Evolutionary conservation across 1,140 invertebrate genomes (phyloP).

Genomic region (Goniozus legneri): DNA sequence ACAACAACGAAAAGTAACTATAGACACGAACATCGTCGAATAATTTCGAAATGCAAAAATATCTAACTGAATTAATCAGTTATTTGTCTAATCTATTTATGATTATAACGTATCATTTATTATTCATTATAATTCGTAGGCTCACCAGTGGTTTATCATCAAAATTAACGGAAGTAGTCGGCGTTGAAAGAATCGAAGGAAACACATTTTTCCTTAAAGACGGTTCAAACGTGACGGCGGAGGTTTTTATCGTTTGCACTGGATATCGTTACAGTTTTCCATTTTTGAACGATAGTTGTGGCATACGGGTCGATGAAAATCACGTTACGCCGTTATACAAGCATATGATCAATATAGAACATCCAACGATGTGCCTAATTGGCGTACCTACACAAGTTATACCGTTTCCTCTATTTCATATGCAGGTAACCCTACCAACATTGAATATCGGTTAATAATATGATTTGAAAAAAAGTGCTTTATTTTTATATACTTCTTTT

Average conservation of each 20-base stretch:
- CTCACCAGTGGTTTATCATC: slow-evolving; percentile 20
- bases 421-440: slow-evolving; percentile 65
- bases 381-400: slow-evolving; percentile 63
- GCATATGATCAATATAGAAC: slow-evolving; percentile 69
- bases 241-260: slow-evolving; percentile 37
- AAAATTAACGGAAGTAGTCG: slow-evolving; percentile 31
- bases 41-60: too few relatives aligned
- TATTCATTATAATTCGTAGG: slow-evolving; percentile 23
- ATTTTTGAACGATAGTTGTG: slow-evolving; percentile 62
- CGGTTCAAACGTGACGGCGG: slow-evolving; percentile 16
- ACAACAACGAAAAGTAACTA: slow-evolving; percentile 34
- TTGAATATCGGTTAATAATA: background rate
- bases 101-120: too few relatives aligned
- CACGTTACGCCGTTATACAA: slow-evolving; percentile 70
- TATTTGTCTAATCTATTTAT: too few relatives aligned
- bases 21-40: too few relatives aligned
- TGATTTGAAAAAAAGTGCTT: slow-evolving; percentile 1
- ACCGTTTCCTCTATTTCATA: slow-evolving; percentile 69
- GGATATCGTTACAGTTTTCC: slow-evolving; percentile 68
- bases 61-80: too few relatives aligned
- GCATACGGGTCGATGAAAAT: slow-evolving; percentile 60
- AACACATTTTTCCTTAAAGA: slow-evolving; percentile 28
- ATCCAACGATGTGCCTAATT: slow-evolving; percentile 70
- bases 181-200: slow-evolving; percentile 29
- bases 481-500: background rate